Evolutionary conservation across 2,113 vertebrate species (phyloP).

Genomic region (Toxotes jaculatrix): DNA sequence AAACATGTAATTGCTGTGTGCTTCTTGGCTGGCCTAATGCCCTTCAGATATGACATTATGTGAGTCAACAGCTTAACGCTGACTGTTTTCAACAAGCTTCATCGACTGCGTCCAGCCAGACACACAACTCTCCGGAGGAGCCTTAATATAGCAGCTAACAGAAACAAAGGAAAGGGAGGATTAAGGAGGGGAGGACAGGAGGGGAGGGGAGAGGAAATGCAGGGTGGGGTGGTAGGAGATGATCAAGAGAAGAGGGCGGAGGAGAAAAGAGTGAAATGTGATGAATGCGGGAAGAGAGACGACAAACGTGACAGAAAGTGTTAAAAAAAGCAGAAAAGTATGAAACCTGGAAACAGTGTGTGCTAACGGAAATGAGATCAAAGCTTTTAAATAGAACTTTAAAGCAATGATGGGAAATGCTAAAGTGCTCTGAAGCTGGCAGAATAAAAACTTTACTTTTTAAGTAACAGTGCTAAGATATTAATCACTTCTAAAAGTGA

Average conservation of each 20-base stretch:
- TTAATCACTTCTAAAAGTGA: background rate
- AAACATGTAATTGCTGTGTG: constrained; percentile 51
- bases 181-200: constrained; percentile 19
- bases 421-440: too few species aligned
- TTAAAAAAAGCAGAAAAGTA: too few species aligned
- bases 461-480: too few species aligned
- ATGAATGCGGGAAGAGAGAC: constrained; percentile 17
- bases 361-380: too few species aligned
- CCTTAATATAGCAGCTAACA: constrained; percentile 30
- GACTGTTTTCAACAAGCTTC: constrained; percentile 44
- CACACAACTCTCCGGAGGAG: constrained; percentile 22
- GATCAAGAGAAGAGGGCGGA: constrained; percentile 13
- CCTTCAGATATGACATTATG: constrained; percentile 46
- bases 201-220: constrained; percentile 21
- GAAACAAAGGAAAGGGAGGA: constrained; percentile 63
- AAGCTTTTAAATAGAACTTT: too few species aligned
- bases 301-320: too few species aligned
- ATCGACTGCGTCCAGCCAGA: background rate
- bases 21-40: constrained; percentile 17
- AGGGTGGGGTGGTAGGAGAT: background rate
- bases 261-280: background rate
- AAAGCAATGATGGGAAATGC: too few species aligned
- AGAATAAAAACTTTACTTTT: too few species aligned
- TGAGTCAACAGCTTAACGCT: constrained; percentile 54
- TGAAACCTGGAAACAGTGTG: too few species aligned